Conservation (phyloP, 2,113 vertebrate species). For the Podarcis muralis region DNA sequence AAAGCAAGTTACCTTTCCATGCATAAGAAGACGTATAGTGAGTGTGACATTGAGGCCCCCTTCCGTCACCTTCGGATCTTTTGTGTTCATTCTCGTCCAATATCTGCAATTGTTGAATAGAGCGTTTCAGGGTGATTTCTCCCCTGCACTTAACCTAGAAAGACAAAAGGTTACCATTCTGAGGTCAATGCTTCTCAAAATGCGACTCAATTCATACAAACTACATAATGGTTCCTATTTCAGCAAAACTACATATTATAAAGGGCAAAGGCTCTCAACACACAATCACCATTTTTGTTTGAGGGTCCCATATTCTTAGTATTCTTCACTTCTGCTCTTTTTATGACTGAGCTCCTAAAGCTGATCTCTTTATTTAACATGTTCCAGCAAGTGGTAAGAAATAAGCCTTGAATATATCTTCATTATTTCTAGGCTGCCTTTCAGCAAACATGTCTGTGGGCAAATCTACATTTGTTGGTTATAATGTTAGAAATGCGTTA, state of each 20-base stretch:
- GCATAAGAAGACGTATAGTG: conserved; percentile 90
- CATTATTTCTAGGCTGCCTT: neutral
- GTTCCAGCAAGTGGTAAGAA: neutral
- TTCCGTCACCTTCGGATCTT: conserved; percentile 82
- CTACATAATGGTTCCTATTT: too few relatives aligned
- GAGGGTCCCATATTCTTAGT: neutral
- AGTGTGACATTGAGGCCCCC: conserved; percentile 87
- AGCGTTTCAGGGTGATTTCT: conserved; percentile 55
- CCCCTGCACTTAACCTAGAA: conserved; percentile 73
- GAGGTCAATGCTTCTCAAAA: conserved; percentile 44
- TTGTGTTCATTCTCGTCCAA: conserved; percentile 73
- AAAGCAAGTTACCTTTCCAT: conserved; percentile 85
- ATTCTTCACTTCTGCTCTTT: conserved; percentile 14
- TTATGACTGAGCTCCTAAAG: conserved; percentile 35
- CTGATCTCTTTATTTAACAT: conserved; percentile 18
- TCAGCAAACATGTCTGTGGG: neutral
- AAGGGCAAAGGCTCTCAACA: neutral
- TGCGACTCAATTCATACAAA: conserved; percentile 44
- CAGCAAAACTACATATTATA: neutral
- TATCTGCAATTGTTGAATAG: conserved; percentile 60
- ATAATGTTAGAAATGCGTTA: too few relatives aligned
- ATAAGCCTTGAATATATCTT: neutral
- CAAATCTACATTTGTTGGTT: too few relatives aligned
- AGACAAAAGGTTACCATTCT: conserved; percentile 46
- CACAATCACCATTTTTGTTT: neutral